Evolutionary conservation across 2,797 vertebrate genomes (phyloP).

Genomic region (Halcyon leucocephala): DNA sequence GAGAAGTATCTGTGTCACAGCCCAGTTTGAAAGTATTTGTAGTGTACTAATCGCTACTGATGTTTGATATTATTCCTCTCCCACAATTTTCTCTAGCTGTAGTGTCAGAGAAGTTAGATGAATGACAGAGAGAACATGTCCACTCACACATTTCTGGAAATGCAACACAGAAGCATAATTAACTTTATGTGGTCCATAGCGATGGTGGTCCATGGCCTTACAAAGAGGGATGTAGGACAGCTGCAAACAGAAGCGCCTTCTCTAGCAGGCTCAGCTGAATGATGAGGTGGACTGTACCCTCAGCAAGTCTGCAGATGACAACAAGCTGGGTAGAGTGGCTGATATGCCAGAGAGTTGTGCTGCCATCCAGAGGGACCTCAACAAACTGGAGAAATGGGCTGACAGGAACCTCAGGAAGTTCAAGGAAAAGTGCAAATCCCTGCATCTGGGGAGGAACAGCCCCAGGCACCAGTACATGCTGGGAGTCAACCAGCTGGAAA

Average conservation of each 20-base stretch:
- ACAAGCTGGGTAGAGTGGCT: neutral
- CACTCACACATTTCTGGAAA: neutral
- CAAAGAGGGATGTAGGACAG: neutral
- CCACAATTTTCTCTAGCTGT: neutral
- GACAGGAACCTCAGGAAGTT: neutral
- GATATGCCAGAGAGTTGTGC: neutral
- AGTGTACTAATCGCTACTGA: neutral
- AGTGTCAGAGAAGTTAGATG: neutral
- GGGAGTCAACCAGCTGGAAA: neutral
- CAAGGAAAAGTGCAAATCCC: neutral
- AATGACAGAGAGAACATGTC: neutral
- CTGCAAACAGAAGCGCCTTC: neutral
- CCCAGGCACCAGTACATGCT: neutral
- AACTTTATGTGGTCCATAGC: neutral
- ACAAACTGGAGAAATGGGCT: neutral
- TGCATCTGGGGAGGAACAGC: neutral
- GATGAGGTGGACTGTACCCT: neutral
- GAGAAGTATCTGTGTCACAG: neutral
- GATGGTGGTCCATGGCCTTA: neutral
- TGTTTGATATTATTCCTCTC: neutral
- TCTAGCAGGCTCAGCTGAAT: neutral
- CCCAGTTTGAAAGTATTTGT: neutral
- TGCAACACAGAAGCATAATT: neutral
- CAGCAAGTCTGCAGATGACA: neutral
- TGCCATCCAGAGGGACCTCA: neutral